Evolutionary conservation across 2,797 vertebrate genomes (phyloP), one percentile per base, ranked within the genome.

Genomic region (Dendrocincla tyrannina): DNA sequence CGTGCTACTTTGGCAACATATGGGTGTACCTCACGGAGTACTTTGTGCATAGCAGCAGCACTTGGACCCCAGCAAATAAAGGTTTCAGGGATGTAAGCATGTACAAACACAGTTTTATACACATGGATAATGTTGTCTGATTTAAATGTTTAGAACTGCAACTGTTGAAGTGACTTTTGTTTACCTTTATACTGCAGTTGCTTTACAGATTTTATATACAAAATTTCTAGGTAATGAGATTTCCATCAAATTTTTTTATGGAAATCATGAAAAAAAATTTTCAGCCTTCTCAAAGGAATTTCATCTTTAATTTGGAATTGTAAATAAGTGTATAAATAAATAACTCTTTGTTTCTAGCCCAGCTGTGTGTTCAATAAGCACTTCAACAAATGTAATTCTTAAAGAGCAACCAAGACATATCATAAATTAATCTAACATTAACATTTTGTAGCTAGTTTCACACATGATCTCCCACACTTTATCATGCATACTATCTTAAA

Each of bases 1-100:
- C 72, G 0, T 91, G 70, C 74, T 90, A 53, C 77, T 94, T 84
- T 4, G 7, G 55, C 70, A 93, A 55, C 88, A 82, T 53, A 91
- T 19, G 83, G 59, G 58, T 50, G 83, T 27, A 91, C 92, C 85
- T 86, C 76, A 56, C 5, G 0, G 59, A 81, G 47, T n/a, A 74
- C 62, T 90, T 88, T 19, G n/a, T 24, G 55, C 63, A 35, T 3
- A 66, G 25, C 47, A 91, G 66, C 46, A 92, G 63, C 46, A 32
- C 41, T 72, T 56, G 46, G 35, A 17, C 27, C 75, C 37, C 1
- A 76, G 11, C 5, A 81, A 59, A 73, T 53, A 33, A 75, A 84
- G 76, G 37, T 81, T 66, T 84, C 28, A 5, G 41, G 23, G 78
- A 37, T 2, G 2, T 25, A 33, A 62, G 7, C 5, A 0, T 9